A percentile compares a stretch with the other conserved stretches of the same genome.
These are phyloP conservation scores for Bufo bufo DNA, from an alignment of 2,113 vertebrate species.

Conservation along the genomic window DNA sequence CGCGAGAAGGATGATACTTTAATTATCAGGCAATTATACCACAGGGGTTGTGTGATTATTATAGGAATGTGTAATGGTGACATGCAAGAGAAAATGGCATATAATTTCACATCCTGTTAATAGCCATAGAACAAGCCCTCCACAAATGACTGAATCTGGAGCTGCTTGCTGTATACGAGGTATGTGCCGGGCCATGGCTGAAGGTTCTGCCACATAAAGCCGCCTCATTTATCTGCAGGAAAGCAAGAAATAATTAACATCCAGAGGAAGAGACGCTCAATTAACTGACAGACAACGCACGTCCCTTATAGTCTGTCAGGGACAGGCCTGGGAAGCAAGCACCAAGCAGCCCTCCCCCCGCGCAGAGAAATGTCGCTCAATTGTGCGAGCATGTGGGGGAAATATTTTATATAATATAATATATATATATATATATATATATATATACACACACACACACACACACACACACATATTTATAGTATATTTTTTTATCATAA, in stretches of 20 bases:
- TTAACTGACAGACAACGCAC: background rate
- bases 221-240: background rate
- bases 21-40: constrained; percentile 45
- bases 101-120: background rate
- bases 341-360: background rate
- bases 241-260: background rate
- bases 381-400: too few species aligned
- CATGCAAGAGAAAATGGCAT: background rate
- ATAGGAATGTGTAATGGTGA: constrained; percentile 20
- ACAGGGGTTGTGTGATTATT: background rate
- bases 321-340: background rate
- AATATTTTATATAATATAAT: too few species aligned
- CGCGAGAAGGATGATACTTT: constrained; percentile 40
- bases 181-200: background rate
- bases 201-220: background rate
- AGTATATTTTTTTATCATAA: too few species aligned
- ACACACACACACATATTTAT: too few species aligned
- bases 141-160: background rate
- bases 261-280: background rate
- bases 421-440: too few species aligned
- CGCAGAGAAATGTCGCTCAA: too few species aligned
- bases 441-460: too few species aligned
- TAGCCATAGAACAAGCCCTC: background rate
- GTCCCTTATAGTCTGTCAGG: background rate
- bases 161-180: background rate